Conservation (phyloP, 2,113 vertebrate genomes). For the Protobothrops mucrosquamatus region DNA sequence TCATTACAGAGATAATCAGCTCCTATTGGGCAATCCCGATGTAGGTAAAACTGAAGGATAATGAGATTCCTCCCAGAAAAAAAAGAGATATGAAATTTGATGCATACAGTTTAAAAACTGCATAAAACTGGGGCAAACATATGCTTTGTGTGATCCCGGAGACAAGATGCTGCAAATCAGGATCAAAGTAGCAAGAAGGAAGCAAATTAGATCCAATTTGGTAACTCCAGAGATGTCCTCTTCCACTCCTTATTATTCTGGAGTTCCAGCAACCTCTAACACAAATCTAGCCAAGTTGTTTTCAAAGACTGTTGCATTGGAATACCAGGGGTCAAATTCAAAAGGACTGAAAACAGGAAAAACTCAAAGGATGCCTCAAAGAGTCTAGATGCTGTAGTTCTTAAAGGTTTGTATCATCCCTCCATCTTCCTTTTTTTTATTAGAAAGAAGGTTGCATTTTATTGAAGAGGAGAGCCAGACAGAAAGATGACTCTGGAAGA, state of each 20-base stretch:
- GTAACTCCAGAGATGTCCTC: neutral
- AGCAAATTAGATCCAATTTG: neutral
- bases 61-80: conserved; percentile 20
- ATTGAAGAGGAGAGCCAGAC: too few relatives aligned
- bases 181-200: neutral
- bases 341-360: neutral
- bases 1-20: conserved; percentile 39
- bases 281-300: neutral
- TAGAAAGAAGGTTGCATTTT: too few relatives aligned
- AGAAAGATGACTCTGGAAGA: too few relatives aligned
- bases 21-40: conserved; percentile 17
- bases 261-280: neutral
- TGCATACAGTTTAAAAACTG: neutral
- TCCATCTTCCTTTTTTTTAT: too few relatives aligned
- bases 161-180: neutral
- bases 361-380: neutral
- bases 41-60: conserved; percentile 17
- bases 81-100: conserved; percentile 14
- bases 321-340: neutral
- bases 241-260: neutral
- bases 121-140: neutral
- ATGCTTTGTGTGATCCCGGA: neutral
- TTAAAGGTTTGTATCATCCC: too few relatives aligned
- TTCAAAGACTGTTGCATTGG: neutral
- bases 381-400: neutral